Evolutionary conservation across 2,797 vertebrate genomes (phyloP).

Genomic region (Sebastes kiyomatsui): DNA sequence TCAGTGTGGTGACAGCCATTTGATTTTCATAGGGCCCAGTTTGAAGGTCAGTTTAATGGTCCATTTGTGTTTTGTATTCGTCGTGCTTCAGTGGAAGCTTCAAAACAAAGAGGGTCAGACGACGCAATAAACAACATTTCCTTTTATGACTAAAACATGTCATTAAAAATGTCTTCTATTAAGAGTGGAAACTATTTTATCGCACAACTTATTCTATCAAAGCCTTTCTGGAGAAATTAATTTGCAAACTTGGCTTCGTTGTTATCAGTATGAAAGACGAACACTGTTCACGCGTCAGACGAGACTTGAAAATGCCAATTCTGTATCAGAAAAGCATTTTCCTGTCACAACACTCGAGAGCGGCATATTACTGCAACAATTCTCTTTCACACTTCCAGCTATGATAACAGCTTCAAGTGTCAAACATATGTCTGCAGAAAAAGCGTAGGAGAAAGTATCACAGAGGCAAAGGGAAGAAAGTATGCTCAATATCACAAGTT

Average conservation of each 20-base stretch:
- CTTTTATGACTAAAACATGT: slow-evolving; percentile 61
- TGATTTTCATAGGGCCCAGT: slow-evolving; percentile 63
- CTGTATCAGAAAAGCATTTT: slow-evolving; percentile 63
- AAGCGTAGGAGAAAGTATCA: slow-evolving; percentile 68
- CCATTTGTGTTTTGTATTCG: slow-evolving; percentile 72
- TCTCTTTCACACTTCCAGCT: slow-evolving; percentile 77
- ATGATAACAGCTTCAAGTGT: slow-evolving; percentile 78
- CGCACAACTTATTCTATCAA: slow-evolving; percentile 15
- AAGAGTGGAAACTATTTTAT: slow-evolving; percentile 33
- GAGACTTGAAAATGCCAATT: slow-evolving; percentile 65
- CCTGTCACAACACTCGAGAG: slow-evolving; percentile 70
- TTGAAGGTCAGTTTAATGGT: slow-evolving; percentile 82
- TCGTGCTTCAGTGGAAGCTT: slow-evolving; percentile 76
- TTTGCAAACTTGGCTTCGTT: slow-evolving; percentile 46
- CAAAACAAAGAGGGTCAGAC: slow-evolving; percentile 72
- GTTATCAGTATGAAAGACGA: slow-evolving; percentile 45
- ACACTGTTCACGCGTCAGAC: slow-evolving; percentile 46
- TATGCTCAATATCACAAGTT: slow-evolving; percentile 73
- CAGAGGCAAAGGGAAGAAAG: slow-evolving; percentile 59
- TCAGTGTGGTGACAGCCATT: slow-evolving; percentile 65
- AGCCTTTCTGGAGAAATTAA: slow-evolving; percentile 6
- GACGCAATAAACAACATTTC: slow-evolving; percentile 55
- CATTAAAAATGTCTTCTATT: slow-evolving; percentile 57
- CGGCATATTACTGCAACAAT: slow-evolving; percentile 71
- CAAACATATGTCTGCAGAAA: slow-evolving; percentile 78